phyloP scores from a whole-genome alignment of 2,797 vertebrate genomes.

The Muraenolepis orangiensis region DNA sequence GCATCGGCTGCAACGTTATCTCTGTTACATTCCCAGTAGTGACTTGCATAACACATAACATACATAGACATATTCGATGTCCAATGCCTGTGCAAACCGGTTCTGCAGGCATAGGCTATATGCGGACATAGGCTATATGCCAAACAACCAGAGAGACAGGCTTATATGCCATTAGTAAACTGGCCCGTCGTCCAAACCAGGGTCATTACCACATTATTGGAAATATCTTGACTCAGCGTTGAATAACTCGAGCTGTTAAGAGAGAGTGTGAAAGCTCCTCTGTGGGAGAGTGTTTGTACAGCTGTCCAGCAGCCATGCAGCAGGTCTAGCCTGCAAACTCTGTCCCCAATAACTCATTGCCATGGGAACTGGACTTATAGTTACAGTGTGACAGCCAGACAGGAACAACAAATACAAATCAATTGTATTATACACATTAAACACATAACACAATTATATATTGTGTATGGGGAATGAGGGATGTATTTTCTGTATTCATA shows the following conservation, averaged over 20 bases:
- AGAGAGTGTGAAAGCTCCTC: no score
- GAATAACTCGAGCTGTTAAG: not conserved
- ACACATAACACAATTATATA: not conserved
- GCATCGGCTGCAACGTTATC: not conserved
- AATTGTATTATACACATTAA: not conserved
- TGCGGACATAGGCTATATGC: not conserved
- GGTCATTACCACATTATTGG: not conserved
- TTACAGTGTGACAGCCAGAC: not conserved
- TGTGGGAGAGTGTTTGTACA: not conserved
- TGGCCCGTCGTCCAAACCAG: not conserved
- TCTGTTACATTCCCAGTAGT: not conserved
- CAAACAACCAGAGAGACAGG: not conserved
- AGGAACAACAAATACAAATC: no score
- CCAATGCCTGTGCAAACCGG: not conserved
- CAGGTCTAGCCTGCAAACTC: not conserved
- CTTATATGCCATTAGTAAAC: not conserved
- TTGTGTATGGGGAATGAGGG: no score
- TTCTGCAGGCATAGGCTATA: not conserved
- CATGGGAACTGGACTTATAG: not conserved
- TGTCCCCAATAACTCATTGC: not conserved
- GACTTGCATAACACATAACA: not conserved
- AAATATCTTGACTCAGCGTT: not conserved
- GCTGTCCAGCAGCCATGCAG: not conserved
- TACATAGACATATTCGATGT: not conserved
- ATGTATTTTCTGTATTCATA: no score